Percentiles rank a stretch among this genome's conserved stretches.
phyloP scores from a whole-genome alignment of 2,113 vertebrate species.

The Phyllostomus hastatus region DNA sequence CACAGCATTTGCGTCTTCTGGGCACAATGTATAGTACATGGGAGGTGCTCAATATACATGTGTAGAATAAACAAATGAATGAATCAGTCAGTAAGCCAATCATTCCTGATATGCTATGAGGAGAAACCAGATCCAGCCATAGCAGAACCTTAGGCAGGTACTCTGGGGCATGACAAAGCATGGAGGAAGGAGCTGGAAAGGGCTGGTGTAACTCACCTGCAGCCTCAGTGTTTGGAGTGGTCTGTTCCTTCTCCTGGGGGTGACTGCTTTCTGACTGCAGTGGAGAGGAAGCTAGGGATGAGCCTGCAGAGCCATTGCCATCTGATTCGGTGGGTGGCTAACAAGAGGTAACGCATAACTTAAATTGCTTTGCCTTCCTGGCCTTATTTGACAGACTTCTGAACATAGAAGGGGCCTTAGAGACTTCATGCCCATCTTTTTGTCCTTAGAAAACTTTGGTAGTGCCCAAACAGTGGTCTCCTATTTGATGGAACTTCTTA shows the following conservation, averaged over 20 bases:
- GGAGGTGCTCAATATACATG: neutral
- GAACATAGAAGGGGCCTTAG: neutral
- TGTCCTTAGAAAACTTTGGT: neutral
- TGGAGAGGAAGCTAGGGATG: constrained; percentile 89
- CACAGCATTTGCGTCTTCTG: neutral
- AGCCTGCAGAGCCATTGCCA: constrained; percentile 88
- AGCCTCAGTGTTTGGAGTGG: constrained; percentile 91
- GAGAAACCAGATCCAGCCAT: neutral
- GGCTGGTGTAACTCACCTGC: constrained; percentile 83
- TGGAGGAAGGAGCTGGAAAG: neutral
- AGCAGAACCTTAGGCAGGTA: constrained; percentile 11
- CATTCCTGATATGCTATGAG: neutral
- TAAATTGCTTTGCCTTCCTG: neutral
- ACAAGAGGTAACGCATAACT: constrained; percentile 9
- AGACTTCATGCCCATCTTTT: neutral
- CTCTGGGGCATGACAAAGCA: neutral
- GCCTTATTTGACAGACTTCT: neutral
- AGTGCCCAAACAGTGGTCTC: neutral
- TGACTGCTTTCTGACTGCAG: constrained; percentile 89
- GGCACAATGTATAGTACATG: neutral
- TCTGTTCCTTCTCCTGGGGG: constrained; percentile 85
- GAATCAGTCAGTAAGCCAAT: neutral
- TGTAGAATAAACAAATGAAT: constrained; percentile 10
- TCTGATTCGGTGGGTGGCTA: constrained; percentile 92
- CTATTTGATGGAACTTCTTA: constrained; percentile 8